Conservation (phyloP, 2,113 vertebrate genomes). For the Rhinoderma darwinii region DNA sequence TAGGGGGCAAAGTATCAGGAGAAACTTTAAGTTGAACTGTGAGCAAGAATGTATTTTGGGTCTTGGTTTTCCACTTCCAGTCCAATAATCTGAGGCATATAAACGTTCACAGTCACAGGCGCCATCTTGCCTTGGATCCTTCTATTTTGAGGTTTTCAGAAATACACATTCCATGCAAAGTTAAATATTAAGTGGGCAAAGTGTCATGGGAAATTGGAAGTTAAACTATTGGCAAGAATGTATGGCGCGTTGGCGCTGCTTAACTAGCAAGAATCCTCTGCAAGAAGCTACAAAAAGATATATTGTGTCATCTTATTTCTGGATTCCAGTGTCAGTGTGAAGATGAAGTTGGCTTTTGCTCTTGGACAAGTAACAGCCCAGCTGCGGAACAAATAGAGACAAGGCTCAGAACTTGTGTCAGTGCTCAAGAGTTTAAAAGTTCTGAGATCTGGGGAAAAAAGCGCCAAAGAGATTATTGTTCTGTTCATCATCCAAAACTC, state of each 20-base stretch:
- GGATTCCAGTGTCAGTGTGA: slow-evolving; percentile 6
- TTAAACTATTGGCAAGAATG: not conserved
- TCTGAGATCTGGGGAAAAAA: not conserved
- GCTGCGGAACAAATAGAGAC: slow-evolving; percentile 47
- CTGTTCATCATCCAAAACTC: slow-evolving; percentile 47
- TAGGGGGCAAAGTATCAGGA: too few species aligned
- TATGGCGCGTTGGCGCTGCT: not conserved
- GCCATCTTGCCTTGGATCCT: not conserved
- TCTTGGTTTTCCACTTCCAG: not conserved
- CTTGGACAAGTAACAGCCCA: slow-evolving; percentile 14
- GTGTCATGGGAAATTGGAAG: slow-evolving; percentile 26
- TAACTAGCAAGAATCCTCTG: not conserved
- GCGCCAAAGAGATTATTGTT: slow-evolving; percentile 40
- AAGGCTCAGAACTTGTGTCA: slow-evolving; percentile 24
- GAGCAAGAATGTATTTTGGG: not conserved
- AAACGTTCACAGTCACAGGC: not conserved
- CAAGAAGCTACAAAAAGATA: not conserved
- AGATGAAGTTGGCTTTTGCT: not conserved
- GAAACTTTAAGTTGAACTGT: not conserved
- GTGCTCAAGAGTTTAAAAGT: slow-evolving; percentile 38
- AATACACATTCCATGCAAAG: not conserved
- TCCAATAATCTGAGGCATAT: not conserved
- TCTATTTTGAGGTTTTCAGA: not conserved
- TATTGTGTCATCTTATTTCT: slow-evolving; percentile 35
- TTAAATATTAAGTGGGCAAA: not conserved